These are phyloP conservation scores for Nomada flava DNA, from an alignment of 2,888 invertebrate species.

Conservation along the genomic window DNA sequence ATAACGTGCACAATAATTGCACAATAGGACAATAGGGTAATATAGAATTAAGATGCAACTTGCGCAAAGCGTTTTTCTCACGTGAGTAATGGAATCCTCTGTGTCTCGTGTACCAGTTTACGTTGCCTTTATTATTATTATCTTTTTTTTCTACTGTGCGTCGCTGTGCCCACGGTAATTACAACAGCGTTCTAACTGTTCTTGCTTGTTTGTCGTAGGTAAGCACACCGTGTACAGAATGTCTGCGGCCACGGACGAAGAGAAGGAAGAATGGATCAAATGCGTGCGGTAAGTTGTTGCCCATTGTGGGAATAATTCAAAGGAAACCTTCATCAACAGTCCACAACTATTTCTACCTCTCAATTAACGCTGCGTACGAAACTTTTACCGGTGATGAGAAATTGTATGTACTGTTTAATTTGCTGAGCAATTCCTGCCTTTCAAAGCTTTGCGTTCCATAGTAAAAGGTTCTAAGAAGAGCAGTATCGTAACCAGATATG, in stretches of 20 bases:
- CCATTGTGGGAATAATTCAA: constrained; percentile 30
- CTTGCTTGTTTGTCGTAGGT: constrained; percentile 83
- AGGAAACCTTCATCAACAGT: neutral
- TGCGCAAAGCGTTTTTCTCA: constrained; percentile 17
- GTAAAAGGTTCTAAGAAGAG: neutral
- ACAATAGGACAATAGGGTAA: neutral
- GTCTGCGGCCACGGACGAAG: constrained; percentile 97
- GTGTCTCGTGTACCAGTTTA: constrained; percentile 35
- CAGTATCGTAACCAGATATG: neutral
- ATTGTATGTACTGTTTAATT: neutral
- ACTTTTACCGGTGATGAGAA: neutral
- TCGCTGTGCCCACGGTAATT: constrained; percentile 22
- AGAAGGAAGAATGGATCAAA: constrained; percentile 98
- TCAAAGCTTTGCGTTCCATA: neutral
- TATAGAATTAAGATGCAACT: constrained; percentile 3
- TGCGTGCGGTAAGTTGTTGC: constrained; percentile 87
- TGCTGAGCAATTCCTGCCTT: neutral
- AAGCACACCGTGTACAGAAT: constrained; percentile 95
- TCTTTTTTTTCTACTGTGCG: constrained; percentile 2
- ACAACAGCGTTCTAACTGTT: constrained; percentile 34
- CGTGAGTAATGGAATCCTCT: constrained; percentile 21
- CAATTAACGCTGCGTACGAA: constrained; percentile 28
- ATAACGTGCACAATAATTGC: too few species aligned
- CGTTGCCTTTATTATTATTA: neutral
- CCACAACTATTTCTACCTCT: neutral